phyloP scores from a whole-genome alignment of 2,888 invertebrate species.

The Rhaphigaster nebulosa region DNA sequence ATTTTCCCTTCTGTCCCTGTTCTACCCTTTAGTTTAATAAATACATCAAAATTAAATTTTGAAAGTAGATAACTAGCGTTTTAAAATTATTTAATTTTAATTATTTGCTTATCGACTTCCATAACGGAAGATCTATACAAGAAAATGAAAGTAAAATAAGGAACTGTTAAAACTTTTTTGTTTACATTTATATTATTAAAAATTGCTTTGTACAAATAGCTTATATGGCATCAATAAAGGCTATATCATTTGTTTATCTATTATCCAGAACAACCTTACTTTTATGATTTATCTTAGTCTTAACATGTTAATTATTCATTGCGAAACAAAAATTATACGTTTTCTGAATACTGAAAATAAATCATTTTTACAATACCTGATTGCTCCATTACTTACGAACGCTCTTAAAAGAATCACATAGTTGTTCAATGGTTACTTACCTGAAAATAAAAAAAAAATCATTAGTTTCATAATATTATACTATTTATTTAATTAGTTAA shows the following conservation, averaged over 20 bases:
- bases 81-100: neutral
- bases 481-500: too few relatives aligned
- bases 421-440: neutral
- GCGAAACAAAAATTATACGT: neutral
- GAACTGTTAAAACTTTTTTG: too few relatives aligned
- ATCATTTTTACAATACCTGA: neutral
- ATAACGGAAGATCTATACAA: too few relatives aligned
- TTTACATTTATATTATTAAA: too few relatives aligned
- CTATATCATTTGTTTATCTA: too few relatives aligned
- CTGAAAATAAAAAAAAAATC: conserved; percentile 13
- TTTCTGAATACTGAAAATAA: neutral
- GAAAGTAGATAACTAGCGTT: neutral
- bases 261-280: neutral
- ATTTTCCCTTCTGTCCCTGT: too few relatives aligned
- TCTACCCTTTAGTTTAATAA: neutral
- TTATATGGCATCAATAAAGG: neutral
- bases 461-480: neutral
- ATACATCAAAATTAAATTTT: neutral
- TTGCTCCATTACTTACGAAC: neutral
- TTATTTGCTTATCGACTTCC: neutral
- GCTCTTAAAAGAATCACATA: neutral
- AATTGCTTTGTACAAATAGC: too few relatives aligned
- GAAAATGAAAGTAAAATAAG: too few relatives aligned
- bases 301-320: neutral
- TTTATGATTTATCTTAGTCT: neutral